Evolutionary conservation across 2,888 invertebrate genomes (phyloP), one percentile per base, ranked within the genome.

Genomic region (Euclidia mi): DNA sequence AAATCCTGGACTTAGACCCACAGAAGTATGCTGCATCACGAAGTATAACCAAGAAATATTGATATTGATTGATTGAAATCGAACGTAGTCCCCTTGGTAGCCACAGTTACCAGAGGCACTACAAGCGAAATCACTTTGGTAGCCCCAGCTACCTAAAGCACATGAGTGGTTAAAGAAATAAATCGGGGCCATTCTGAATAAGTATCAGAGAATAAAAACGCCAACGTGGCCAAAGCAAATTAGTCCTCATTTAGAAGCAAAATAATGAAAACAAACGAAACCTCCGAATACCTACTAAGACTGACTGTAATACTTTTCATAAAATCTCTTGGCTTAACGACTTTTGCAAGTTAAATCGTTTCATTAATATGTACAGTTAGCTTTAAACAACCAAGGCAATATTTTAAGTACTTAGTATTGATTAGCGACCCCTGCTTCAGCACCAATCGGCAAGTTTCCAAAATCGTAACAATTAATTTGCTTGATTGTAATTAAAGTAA

Each of bases 321-420:
- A 76, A 75, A 76, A 78, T 60, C 57, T 53, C 44, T 51, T 53
- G 45, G 67, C 71, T 66, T 76, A 80, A 77, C 67, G 77, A 78
- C 65, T 74, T 73, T 55, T 17, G 49, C 56, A 76, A 80, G 71
- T 80, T 76, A 46, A 61, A 52, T 68, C 71, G 59, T 76, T 78
- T 64, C 50, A 67, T 59, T 71, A 71, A 80, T 69, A 68, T 65
- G 53, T 63, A 34, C 51, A 50, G 56, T 59, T 56, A 51, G 50
- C n/a, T n/a, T n/a, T n/a, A n/a, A n/a, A n/a, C n/a, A n/a, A 51
- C 29, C 20, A 37, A 31, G 51, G 58, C 43, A 44, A 63, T 64
- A 72, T 64, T 72, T 56, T 63, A 53, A 72, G 64, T 53, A 35
- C 53, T 47, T 44, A 7, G 48, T 52, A 68, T 67, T 49, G 61